Evolutionary conservation across 2,888 invertebrate genomes (phyloP).

Genomic region (Pyrocoelia pectoralis): DNA sequence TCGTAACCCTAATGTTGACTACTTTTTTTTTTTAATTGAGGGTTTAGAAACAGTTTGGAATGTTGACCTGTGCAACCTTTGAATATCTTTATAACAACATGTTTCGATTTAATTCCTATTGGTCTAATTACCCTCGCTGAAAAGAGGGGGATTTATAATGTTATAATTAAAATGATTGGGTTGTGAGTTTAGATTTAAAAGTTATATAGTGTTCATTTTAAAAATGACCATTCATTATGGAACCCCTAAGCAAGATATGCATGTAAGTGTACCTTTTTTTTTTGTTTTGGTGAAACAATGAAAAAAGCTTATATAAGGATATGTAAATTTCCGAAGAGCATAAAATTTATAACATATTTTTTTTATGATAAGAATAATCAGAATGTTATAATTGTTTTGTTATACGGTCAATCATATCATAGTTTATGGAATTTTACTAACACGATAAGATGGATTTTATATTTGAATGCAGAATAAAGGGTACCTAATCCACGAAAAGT

Average conservation of each 20-base stretch:
- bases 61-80: conserved; percentile 25
- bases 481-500: too few relatives aligned
- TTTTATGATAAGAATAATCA: conserved; percentile 12
- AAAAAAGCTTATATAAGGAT: too few relatives aligned
- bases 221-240: conserved; percentile 15
- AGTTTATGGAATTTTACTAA: conserved; percentile 11
- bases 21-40: neutral
- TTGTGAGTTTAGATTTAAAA: conserved; percentile 18
- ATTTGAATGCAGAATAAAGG: neutral
- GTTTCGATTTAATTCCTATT: conserved; percentile 20
- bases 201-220: conserved; percentile 6
- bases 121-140: conserved; percentile 15
- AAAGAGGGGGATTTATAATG: conserved; percentile 10
- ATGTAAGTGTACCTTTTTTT: conserved; percentile 3
- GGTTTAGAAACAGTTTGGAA: neutral
- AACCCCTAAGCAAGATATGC: neutral
- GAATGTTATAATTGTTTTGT: neutral
- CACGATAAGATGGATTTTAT: neutral
- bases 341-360: neutral
- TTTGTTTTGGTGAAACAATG: neutral
- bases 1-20: too few relatives aligned
- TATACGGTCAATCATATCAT: neutral
- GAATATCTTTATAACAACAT: conserved; percentile 15
- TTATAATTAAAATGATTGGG: conserved; percentile 20
- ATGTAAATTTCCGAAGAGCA: conserved; percentile 8